Evolutionary conservation across 2,113 vertebrate genomes (phyloP).

Genomic region (Atlantisia rogersi): DNA sequence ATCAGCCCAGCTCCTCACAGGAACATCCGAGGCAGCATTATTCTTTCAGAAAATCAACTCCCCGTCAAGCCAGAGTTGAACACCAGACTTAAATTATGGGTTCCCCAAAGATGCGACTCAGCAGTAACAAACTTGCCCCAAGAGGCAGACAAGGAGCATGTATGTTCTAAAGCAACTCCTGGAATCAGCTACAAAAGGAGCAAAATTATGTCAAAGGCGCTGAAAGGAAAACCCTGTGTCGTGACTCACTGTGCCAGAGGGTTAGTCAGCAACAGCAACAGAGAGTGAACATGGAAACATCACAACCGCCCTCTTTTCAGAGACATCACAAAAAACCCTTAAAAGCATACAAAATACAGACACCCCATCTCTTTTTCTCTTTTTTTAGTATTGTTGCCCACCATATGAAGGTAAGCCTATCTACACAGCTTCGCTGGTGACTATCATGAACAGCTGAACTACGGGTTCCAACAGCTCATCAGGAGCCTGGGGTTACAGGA

Average conservation of each 20-base stretch:
- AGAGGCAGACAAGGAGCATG: not conserved
- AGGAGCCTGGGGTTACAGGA: not conserved
- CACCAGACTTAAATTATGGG: not conserved
- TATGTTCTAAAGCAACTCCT: not conserved
- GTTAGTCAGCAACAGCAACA: not conserved
- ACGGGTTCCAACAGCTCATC: not conserved
- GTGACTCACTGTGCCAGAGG: accelerated
- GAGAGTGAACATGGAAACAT: not conserved
- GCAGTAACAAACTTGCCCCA: not conserved
- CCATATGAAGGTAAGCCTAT: not conserved
- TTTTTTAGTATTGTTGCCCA: not conserved
- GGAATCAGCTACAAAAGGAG: not conserved
- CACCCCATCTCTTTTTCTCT: not conserved
- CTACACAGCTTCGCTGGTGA: not conserved
- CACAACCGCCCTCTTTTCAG: not conserved
- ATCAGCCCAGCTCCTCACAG: not conserved
- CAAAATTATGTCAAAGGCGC: not conserved
- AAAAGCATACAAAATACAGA: not conserved
- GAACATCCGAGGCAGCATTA: not conserved
- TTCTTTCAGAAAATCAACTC: not conserved
- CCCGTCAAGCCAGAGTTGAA: not conserved
- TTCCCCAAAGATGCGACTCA: not conserved
- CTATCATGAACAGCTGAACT: not conserved
- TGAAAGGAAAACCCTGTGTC: not conserved
- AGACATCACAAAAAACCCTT: not conserved